Base-by-base conservation (phyloP, 2,888 invertebrate species). In the Melinopterus prodromus region DNA sequence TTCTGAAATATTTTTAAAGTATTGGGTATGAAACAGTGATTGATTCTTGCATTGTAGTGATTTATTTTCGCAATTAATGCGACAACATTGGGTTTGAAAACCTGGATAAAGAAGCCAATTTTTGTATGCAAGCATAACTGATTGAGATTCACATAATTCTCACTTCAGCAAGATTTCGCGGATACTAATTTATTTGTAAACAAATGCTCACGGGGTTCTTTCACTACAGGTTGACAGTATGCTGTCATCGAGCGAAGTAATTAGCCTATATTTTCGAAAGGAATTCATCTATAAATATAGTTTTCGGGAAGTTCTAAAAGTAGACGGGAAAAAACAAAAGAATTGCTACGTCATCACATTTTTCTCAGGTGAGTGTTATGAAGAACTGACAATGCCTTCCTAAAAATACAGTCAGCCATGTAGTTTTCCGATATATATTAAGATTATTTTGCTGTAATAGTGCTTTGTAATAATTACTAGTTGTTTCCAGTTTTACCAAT, bases 1-100 rank as follows among this genome's bases (percentile, higher is more conserved):
- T 84, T 90, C 92, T 92, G 90, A 81, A 91, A 90, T 83, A 12
- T 53, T 53, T 53, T 53, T 9, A 53, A 53, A 53, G 7, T 53
- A 1, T 7, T 9, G 12, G 12, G 9, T 53, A 7, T 53, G 53
- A 53, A 53, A 53, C 12, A 9, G 7, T 12, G 7, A 53, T 53
- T 53, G 12, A 53, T 9, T 7, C 53, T 9, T 53, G 53, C 53
- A 1, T 53, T 53, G 53, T 53, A 12, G 53, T 53, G 53, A 53
- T 53, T 53, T 53, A 53, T 12, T 53, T 9, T 53, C 12, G 12
- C 12, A 53, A 53, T 53, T 53, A 9, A 53, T 53, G 26, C 26
- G 26, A 26, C 2, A 26, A 26, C 26, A 26, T 26, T 26, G 26
- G 1, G 1, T 26, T 26, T 26, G 26, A 26, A n/a, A n/a, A n/a